These are phyloP conservation scores for Naja naja DNA, from an alignment of 2,113 vertebrate genomes.

Conservation along the genomic window DNA sequence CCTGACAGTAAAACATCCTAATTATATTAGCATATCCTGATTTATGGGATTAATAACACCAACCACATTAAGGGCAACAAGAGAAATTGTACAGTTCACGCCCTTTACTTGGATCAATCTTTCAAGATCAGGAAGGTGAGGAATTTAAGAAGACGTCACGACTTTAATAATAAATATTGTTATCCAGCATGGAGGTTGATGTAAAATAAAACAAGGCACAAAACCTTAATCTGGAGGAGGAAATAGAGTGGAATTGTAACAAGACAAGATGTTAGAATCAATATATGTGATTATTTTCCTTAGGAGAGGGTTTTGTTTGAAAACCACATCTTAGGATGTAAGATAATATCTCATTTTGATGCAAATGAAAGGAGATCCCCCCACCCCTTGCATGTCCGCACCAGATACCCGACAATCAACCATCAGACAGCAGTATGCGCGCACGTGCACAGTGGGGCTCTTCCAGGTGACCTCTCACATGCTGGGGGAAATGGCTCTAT, in stretches of 20 bases:
- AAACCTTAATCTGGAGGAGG: not conserved
- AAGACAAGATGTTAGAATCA: not conserved
- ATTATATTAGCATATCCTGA: not conserved
- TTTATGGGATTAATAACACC: constrained; percentile 6
- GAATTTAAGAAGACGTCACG: not conserved
- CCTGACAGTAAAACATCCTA: not conserved
- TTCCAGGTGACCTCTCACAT: too few species aligned
- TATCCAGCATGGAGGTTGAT: not conserved
- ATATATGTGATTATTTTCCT: not conserved
- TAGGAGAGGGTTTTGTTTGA: not conserved
- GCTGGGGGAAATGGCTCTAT: too few species aligned
- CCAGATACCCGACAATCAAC: too few species aligned
- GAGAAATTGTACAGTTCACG: not conserved
- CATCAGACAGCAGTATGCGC: too few species aligned
- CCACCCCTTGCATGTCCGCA: too few species aligned
- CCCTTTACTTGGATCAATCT: not conserved
- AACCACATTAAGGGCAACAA: not conserved
- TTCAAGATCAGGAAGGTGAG: not conserved
- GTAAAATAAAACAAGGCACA: not conserved
- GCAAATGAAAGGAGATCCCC: too few species aligned
- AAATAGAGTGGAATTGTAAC: not conserved
- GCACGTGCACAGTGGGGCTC: too few species aligned
- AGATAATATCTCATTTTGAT: too few species aligned
- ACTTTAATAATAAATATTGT: not conserved
- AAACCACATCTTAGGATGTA: not conserved